These are phyloP conservation scores for Motacilla tschutschensis DNA, from an alignment of 2,113 vertebrate genomes.

Conservation along the genomic window DNA sequence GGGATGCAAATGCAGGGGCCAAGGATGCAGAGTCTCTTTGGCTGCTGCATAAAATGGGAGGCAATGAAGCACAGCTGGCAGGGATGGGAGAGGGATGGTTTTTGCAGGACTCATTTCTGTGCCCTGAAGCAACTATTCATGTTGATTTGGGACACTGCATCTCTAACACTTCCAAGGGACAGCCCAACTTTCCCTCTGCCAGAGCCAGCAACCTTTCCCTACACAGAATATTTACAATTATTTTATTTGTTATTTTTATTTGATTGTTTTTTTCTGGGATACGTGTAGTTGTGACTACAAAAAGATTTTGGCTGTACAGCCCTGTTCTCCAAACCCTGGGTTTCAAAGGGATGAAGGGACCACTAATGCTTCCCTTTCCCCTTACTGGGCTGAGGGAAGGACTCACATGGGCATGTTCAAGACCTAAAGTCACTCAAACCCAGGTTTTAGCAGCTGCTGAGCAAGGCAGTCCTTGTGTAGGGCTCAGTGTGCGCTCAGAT, in stretches of 20 bases:
- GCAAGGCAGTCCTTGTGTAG: neutral
- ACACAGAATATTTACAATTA: neutral
- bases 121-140: neutral
- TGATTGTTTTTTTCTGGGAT: neutral
- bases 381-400: neutral
- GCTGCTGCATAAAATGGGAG: neutral
- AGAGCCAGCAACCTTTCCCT: neutral
- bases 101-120: neutral
- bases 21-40: neutral
- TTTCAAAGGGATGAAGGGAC: neutral
- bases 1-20: accelerated
- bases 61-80: neutral
- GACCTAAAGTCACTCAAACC: neutral
- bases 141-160: neutral
- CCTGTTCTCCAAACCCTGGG: neutral
- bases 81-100: neutral
- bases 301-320: neutral
- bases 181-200: neutral
- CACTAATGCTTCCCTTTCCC: neutral
- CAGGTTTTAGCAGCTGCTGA: neutral
- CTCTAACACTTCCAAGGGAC: accelerated
- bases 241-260: neutral
- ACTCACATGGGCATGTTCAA: neutral
- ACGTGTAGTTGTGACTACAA: neutral
- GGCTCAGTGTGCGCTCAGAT: neutral